phyloP scores from a whole-genome alignment of 2,888 invertebrate genomes.

The Callyntrura guangdongensis region DNA sequence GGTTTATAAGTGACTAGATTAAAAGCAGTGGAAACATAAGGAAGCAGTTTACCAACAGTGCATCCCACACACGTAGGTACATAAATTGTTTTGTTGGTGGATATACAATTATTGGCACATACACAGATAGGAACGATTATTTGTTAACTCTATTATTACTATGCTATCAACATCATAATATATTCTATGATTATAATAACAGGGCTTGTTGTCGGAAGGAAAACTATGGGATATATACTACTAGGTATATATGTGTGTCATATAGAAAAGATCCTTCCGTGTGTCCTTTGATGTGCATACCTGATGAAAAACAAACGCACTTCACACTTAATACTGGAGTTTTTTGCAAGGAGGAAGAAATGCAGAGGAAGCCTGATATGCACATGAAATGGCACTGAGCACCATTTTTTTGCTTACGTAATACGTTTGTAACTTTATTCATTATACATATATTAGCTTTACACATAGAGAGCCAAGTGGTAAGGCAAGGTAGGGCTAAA shows the following conservation, averaged over 20 bases:
- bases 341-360: neutral
- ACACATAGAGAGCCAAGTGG: neutral
- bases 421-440: neutral
- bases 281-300: conserved; percentile 16
- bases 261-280: neutral
- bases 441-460: neutral
- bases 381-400: too few relatives aligned
- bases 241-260: too few relatives aligned
- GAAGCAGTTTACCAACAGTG: too few relatives aligned
- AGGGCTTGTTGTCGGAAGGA: neutral
- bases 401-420: neutral
- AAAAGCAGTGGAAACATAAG: too few relatives aligned
- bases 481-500: too few relatives aligned
- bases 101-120: neutral
- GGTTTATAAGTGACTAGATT: neutral
- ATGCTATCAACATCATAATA: neutral
- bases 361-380: too few relatives aligned
- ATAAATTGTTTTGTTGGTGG: too few relatives aligned
- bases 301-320: neutral
- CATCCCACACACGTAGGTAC: too few relatives aligned
- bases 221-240: neutral
- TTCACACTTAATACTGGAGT: neutral
- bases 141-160: neutral
- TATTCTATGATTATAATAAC: neutral
- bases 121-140: neutral